phyloP scores from a whole-genome alignment of 2,888 invertebrate species.

The Dione vanillae region DNA sequence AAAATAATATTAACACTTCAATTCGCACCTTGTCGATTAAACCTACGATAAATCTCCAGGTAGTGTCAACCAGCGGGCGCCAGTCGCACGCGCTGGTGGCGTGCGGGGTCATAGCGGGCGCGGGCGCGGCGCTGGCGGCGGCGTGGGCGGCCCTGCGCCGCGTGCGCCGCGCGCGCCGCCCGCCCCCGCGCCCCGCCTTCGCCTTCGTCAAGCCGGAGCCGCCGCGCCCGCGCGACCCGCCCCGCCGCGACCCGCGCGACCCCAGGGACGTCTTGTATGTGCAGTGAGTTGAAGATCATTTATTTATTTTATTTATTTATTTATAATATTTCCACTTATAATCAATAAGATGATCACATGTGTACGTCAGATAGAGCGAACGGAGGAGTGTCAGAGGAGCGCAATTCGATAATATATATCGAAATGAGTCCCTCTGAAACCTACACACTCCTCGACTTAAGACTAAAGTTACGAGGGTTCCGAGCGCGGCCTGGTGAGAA shows the following conservation, averaged over 20 bases:
- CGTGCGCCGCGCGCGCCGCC: slow-evolving; percentile 49
- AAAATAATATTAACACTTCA: no score
- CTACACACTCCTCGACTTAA: no score
- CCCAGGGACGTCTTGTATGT: slow-evolving; percentile 48
- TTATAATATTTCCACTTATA: no score
- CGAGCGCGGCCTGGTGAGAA: no score
- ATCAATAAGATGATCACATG: no score
- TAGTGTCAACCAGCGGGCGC: slow-evolving; percentile 47
- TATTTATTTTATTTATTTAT: no score
- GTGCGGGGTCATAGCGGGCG: slow-evolving; percentile 61
- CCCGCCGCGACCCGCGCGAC: slow-evolving; percentile 46
- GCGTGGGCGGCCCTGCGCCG: slow-evolving; percentile 60
- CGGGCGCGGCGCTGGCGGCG: slow-evolving; percentile 56
- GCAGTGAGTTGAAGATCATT: not conserved
- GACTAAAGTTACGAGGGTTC: no score
- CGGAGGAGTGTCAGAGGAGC: no score
- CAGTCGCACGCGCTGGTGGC: slow-evolving; percentile 59
- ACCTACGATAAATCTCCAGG: slow-evolving; percentile 8
- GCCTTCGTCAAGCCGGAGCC: slow-evolving; percentile 55
- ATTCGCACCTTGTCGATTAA: no score
- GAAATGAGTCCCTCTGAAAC: no score
- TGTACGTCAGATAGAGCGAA: no score
- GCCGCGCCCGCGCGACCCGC: slow-evolving; percentile 45
- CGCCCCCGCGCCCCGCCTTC: slow-evolving; percentile 46
- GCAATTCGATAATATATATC: no score